phyloP scores from a whole-genome alignment of 2,888 invertebrate genomes.

The Artemia sp. region DNA sequence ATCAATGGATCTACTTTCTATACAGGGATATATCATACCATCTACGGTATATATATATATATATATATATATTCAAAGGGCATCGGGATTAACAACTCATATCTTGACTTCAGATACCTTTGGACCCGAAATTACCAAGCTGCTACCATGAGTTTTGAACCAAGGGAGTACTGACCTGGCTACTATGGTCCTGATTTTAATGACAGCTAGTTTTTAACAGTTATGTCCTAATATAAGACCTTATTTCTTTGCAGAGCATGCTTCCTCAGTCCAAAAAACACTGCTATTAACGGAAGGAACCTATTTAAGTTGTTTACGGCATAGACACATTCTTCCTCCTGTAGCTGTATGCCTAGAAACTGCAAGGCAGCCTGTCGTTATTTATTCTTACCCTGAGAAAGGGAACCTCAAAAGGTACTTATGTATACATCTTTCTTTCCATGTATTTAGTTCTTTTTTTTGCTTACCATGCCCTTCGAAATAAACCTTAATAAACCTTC shows the following conservation, averaged over 20 bases:
- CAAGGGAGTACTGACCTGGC: too few species aligned
- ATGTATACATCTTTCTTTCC: neutral
- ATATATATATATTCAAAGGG: too few species aligned
- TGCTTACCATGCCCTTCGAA: neutral
- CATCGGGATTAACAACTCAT: too few species aligned
- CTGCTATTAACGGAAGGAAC: constrained; percentile 53
- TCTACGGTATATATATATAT: too few species aligned
- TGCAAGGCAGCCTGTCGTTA: constrained; percentile 40
- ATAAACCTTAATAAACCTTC: neutral
- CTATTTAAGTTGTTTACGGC: constrained; percentile 50
- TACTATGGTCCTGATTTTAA: too few species aligned
- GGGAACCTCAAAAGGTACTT: constrained; percentile 50
- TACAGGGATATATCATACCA: too few species aligned
- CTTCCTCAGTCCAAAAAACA: constrained; percentile 51
- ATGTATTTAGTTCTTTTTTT: neutral
- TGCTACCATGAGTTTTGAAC: too few species aligned
- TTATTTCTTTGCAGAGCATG: constrained; percentile 41
- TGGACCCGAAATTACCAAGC: too few species aligned
- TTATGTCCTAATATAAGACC: too few species aligned
- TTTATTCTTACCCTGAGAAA: constrained; percentile 50
- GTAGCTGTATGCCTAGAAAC: constrained; percentile 45
- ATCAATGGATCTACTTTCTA: too few species aligned
- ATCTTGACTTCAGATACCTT: too few species aligned
- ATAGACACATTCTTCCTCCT: constrained; percentile 51
- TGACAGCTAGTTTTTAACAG: too few species aligned